Conservation (phyloP, 1,140 invertebrate genomes). For the Ostrea edulis region DNA sequence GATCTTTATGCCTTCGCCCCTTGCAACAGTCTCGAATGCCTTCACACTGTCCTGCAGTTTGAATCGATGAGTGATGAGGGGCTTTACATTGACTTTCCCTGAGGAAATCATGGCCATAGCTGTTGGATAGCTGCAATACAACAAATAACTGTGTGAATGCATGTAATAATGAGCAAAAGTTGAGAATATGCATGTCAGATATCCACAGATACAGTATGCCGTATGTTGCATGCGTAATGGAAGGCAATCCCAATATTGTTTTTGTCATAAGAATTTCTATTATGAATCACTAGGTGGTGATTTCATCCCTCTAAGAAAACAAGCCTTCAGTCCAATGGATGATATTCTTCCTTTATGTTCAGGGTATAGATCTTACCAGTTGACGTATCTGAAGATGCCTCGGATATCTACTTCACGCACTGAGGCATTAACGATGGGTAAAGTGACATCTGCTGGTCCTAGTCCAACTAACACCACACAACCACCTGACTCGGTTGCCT, state of each 20-base stretch:
- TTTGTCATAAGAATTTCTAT: too few species aligned
- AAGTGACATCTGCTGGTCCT: conserved; percentile 87
- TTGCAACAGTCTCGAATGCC: conserved; percentile 87
- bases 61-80: conserved; percentile 94
- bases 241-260: too few species aligned
- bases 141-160: neutral
- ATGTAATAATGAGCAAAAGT: neutral
- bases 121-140: conserved; percentile 87
- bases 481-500: conserved; percentile 92
- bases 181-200: too few species aligned
- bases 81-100: conserved; percentile 91
- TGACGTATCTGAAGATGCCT: conserved; percentile 94
- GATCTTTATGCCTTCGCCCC: conserved; percentile 90
- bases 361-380: conserved; percentile 84
- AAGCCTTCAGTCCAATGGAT: too few species aligned
- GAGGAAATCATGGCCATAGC: conserved; percentile 91
- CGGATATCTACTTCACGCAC: conserved; percentile 93
- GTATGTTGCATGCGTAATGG: too few species aligned
- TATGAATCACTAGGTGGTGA: too few species aligned
- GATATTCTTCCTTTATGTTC: neutral
- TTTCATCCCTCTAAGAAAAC: too few species aligned
- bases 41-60: conserved; percentile 89
- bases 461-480: conserved; percentile 91
- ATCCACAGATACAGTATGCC: too few species aligned
- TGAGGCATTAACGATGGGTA: conserved; percentile 90